A percentile compares a stretch with the other conserved stretches of the same genome.
Evolutionary conservation across 2,888 invertebrate genomes (phyloP).

Genomic region (Branchellion lobata): DNA sequence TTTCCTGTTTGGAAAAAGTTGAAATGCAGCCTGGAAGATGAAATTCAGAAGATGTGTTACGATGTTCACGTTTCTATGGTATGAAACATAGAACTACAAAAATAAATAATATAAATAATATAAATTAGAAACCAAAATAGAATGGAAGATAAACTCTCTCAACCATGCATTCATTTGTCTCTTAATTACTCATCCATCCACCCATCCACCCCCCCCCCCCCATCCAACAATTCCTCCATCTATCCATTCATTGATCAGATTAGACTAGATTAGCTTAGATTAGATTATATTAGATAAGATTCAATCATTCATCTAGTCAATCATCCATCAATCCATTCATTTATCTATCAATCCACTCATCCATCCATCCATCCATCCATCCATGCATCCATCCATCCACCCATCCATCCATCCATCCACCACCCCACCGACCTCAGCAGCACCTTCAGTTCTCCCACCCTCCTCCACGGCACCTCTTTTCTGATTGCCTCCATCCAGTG

Average conservation of each 20-base stretch:
- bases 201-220: too few relatives aligned
- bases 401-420: background rate
- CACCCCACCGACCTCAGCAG: slow-evolving; percentile 68
- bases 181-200: too few relatives aligned
- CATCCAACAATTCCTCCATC: background rate
- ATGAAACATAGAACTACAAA: too few relatives aligned
- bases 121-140: too few relatives aligned
- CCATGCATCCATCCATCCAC: background rate
- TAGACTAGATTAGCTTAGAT: slow-evolving; percentile 14
- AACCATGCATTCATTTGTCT: too few relatives aligned
- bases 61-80: too few relatives aligned
- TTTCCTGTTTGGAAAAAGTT: slow-evolving; percentile 70
- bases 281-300: too few relatives aligned
- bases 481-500: slow-evolving; percentile 97
- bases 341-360: background rate
- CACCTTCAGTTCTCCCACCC: slow-evolving; percentile 78
- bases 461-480: slow-evolving; percentile 71
- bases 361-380: background rate
- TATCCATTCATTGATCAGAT: background rate
- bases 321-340: background rate
- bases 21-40: too few relatives aligned
- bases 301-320: too few relatives aligned
- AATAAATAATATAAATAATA: too few relatives aligned
- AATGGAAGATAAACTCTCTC: too few relatives aligned
- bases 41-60: too few relatives aligned